Evolutionary conservation across 2,797 vertebrate genomes (phyloP), one percentile per base, ranked within the genome.

Genomic region (Microcaecilia unicolor): DNA sequence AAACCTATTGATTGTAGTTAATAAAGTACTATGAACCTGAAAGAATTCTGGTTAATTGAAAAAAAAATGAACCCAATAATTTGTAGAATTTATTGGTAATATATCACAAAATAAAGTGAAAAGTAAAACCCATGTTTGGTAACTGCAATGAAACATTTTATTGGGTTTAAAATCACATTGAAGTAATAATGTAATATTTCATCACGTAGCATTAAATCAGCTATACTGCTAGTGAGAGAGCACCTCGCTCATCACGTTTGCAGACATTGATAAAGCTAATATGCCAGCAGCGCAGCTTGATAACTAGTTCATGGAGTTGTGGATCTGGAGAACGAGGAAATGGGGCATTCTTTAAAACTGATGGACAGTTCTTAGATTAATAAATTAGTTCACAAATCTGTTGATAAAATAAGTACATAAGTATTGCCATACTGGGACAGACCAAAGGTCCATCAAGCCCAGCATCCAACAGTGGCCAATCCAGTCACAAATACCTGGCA

Each of bases 1-100:
- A 64, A n/a, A n/a, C n/a, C 34, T 70, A 73, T 75, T 63, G 58
- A 72, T 74, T 26, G 2, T n/a, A 24, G 25, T 36, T 52, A 63
- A 42, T 22, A 55, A 61, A 64, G 43, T 46, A 58, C 15, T 25
- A 33, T 18, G 59, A 68, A 52, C 10, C 41, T 52, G 51, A 41
- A 41, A 51, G 9, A 16, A 15, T 51, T 34, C 22, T 34, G 55
- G 52, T 51, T 65, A 64, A 75, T 73, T 65, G 61, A 58, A 66
- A n/a, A n/a, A 76, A 58, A 32, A 70, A 68, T 62, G 47, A 58
- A 33, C 32, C 48, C 33, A 32, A 31, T 10, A 66, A 41, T 28
- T 40, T 18, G 44, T 55, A 42, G 58, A 44, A 29, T 48, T 25
- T 19, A 44, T 38, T 34, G 32, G 14, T 22, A 55, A 41, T 40